phyloP scores from a whole-genome alignment of 1,140 invertebrate species.

The Caenorhabditis brenneri region DNA sequence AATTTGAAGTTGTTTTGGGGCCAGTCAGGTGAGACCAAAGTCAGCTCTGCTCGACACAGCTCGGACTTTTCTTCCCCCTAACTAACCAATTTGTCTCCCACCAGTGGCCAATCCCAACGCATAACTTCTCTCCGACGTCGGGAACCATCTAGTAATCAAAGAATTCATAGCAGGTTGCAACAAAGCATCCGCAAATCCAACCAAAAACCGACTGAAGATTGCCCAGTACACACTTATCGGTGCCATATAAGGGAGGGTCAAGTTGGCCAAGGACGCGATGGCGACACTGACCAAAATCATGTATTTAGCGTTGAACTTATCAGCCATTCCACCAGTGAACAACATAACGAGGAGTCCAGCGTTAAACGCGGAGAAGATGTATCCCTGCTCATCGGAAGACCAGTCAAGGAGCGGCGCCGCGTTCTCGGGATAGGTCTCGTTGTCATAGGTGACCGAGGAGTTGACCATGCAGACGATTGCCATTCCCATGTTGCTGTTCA shows the following conservation, averaged over 20 bases:
- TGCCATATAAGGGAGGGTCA: conserved; percentile 66
- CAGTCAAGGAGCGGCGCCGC: conserved; percentile 30
- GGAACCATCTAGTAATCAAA: conserved; percentile 69
- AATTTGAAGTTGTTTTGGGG: too few relatives aligned
- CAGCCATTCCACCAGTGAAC: conserved; percentile 68
- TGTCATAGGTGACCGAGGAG: conserved; percentile 56
- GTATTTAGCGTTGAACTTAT: conserved; percentile 70
- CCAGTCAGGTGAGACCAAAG: too few relatives aligned
- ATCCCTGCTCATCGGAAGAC: conserved; percentile 56
- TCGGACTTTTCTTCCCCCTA: too few relatives aligned
- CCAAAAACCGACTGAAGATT: conserved; percentile 66
- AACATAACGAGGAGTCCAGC: conserved; percentile 68
- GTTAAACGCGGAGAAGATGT: conserved; percentile 71
- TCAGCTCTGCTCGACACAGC: too few relatives aligned
- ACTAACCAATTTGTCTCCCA: conserved; percentile 68
- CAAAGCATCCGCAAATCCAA: conserved; percentile 68
- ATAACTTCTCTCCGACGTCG: conserved; percentile 65
- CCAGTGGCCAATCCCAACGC: conserved; percentile 69
- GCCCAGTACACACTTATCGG: conserved; percentile 65
- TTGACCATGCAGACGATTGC: conserved; percentile 68
- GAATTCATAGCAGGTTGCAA: conserved; percentile 69
- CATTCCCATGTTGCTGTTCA: conserved; percentile 66
- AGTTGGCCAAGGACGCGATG: conserved; percentile 64
- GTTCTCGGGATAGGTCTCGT: conserved; percentile 51
- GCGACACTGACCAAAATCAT: conserved; percentile 69